Evolutionary conservation across 2,113 vertebrate species (phyloP), one percentile per base, ranked within the genome.

Genomic region (Malurus elegans): DNA sequence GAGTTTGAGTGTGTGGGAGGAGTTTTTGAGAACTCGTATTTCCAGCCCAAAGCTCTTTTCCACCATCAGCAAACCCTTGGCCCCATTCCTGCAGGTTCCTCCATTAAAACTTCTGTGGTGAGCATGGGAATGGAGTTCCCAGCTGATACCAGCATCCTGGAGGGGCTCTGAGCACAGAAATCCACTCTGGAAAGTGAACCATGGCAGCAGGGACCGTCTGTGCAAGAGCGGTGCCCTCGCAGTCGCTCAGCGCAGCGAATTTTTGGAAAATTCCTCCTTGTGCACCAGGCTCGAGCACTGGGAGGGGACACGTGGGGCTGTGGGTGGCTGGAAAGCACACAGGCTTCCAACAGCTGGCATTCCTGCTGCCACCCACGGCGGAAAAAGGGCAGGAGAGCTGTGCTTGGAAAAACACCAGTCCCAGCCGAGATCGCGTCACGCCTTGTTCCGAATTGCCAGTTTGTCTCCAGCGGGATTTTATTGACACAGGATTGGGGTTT

Each of bases 301-400:
- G n/a, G 17, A 94, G 70, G 74, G 79, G 65, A 93, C 86, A 56
- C 10, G 42, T 75, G 83, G 71, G 58, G 57, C 54, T 10, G 86
- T 86, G 71, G 57, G 93, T 75, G 79, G 79, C 20, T 84, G 76
- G 34, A 32, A 74, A 94, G 69, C 65, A 91, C 60, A 73, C 69
- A 78, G 83, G 24, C 42, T 91, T 95, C 86, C 89, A 90, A 51
- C 91, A 93, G 19, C 86, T 95, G 82, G 61, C 73, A 75, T n/a
- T 95, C 65, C 61, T 72, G 40, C 48, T 85, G 34, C 79, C 62
- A 51, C 75, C 21, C 56, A 66, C 56, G 8, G 5, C 9, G 10
- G 32, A 47, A 42, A 91, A 74, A 93, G 57, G 65, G 38, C 78
- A 81, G 38, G 86, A 8, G 40, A 40, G 6, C 2, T 70, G 78